Percentiles rank a stretch among this genome's conserved stretches.
phyloP scores from a whole-genome alignment of 2,797 vertebrate genomes.

The Myotis daubentonii region DNA sequence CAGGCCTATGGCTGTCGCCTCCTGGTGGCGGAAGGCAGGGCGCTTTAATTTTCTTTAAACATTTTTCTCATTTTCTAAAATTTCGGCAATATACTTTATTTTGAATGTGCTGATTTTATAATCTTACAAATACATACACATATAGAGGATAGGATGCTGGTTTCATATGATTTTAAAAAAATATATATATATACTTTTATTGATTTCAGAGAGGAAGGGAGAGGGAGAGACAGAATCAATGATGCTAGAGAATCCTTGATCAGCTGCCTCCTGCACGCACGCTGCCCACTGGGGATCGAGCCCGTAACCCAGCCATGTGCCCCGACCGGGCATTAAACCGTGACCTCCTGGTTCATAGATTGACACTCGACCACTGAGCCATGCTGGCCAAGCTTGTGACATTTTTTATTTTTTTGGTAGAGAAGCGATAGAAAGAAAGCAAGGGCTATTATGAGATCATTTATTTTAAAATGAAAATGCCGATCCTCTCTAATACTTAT shows the following conservation, averaged over 20 bases:
- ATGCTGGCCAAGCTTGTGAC: too few relatives aligned
- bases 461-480: conserved; percentile 20
- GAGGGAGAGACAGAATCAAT: too few relatives aligned
- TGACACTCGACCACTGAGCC: too few relatives aligned
- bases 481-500: neutral
- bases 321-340: too few relatives aligned
- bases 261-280: too few relatives aligned
- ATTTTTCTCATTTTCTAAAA: neutral
- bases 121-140: neutral
- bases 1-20: neutral
- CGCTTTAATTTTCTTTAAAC: conserved; percentile 34
- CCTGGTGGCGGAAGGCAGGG: neutral
- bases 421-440: neutral
- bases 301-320: too few relatives aligned
- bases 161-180: neutral
- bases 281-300: too few relatives aligned
- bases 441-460: neutral
- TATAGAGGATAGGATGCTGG: neutral
- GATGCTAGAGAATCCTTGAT: too few relatives aligned
- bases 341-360: too few relatives aligned
- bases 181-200: too few relatives aligned
- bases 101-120: neutral
- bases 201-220: too few relatives aligned
- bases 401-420: neutral
- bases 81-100: neutral